Evolutionary conservation across 30 jellyfish, hydroid and myxozoan species (phyloP), one percentile per base, ranked within the genome.

Genomic region (Calvadosia cruxmelitensis): DNA sequence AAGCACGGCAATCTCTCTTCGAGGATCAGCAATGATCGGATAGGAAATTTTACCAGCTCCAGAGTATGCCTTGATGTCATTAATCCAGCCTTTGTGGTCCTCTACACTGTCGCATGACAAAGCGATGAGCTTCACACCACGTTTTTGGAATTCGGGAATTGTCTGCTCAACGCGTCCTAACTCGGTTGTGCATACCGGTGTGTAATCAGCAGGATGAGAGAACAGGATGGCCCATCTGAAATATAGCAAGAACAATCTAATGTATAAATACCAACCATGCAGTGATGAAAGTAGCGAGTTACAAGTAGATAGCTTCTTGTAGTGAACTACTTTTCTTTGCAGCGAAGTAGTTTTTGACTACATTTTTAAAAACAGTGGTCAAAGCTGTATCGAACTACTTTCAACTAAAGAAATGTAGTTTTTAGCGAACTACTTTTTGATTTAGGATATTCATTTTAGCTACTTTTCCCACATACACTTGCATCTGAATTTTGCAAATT

Each of bases 141-240:
- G 85, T 34, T 91, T 83, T 24, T 62, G 75, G 52, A 91, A 91
- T 63, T 91, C 99, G 15, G 93, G 80, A 12, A 77, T 49, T 64
- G 78, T 78, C 62, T 70, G 77, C 33, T 84, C 81, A 24, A 92
- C 95, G 78, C 82, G 71, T 32, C 94, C 92, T 23, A 91, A 75
- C 71, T 91, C 99, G 31, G 99, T 91, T 2, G 99, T 91, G 79
- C 99, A 91, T 3, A 91, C 99, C 16, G 99, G 99, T 13, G 99
- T 91, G 74, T 68, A 91, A 67, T 91, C 99, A 32, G 95, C 95
- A 0, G 99, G 99, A 64, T 91, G 99, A 23, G 99, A 91, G 85
- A 91, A 91, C 51, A 91, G 82, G 16, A 91, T 80, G 1, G 94
- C 95, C 99, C 99, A 91, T 30, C 99, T 91, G 66, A 1, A 61